These are phyloP conservation scores for Leucoptera coffeella DNA, from an alignment of 2,888 invertebrate genomes.

Conservation along the genomic window DNA sequence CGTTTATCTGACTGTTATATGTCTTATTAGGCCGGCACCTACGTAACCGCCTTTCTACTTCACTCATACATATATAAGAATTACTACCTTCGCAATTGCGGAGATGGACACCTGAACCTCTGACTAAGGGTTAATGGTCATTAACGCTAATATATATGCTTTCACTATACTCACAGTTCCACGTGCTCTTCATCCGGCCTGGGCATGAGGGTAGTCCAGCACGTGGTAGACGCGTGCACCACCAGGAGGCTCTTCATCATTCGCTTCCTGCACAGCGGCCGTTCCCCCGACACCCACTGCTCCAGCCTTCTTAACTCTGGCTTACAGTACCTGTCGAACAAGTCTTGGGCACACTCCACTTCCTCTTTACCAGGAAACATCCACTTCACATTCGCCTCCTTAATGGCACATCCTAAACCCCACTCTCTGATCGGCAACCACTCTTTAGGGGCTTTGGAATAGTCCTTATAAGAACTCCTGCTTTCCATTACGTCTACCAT, in stretches of 20 bases:
- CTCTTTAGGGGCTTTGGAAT: conserved; percentile 58
- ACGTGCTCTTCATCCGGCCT: conserved; percentile 59
- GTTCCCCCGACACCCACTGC: conserved; percentile 45
- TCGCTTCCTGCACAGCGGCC: conserved; percentile 57
- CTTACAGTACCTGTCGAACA: conserved; percentile 60
- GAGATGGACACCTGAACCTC: too few relatives aligned
- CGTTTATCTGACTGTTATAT: too few relatives aligned
- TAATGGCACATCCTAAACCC: conserved; percentile 66
- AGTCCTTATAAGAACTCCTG: conserved; percentile 54
- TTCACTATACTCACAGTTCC: conserved; percentile 54
- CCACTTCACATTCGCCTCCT: conserved; percentile 66
- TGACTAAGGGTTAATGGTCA: too few relatives aligned
- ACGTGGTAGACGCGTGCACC: conserved; percentile 59
- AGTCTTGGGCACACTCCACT: conserved; percentile 56
- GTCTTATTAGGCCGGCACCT: too few relatives aligned
- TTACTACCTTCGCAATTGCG: too few relatives aligned
- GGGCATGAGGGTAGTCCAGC: conserved; percentile 56
- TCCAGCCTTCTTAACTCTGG: conserved; percentile 58
- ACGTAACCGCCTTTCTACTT: too few relatives aligned
- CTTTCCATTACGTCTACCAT: conserved; percentile 57
- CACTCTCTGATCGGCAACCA: conserved; percentile 74
- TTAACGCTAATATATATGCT: conserved; percentile 5
- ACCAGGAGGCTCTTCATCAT: conserved; percentile 62
- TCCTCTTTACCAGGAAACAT: conserved; percentile 69
- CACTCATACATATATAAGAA: too few relatives aligned